Evolutionary conservation across 2,888 invertebrate genomes (phyloP).

Genomic region (Ligdia adustata): DNA sequence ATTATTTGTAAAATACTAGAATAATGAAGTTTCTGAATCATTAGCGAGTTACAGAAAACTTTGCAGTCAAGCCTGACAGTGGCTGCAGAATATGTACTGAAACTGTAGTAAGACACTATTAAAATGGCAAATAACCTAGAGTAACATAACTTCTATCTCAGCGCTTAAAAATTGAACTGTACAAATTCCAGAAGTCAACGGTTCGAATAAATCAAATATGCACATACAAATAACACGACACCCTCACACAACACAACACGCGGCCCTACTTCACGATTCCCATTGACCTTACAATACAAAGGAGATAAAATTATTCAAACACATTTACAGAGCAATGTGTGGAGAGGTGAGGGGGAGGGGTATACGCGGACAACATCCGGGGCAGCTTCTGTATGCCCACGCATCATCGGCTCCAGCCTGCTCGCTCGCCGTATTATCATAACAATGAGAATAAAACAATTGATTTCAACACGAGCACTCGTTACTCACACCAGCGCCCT

Average conservation of each 20-base stretch:
- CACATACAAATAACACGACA: conserved; percentile 2
- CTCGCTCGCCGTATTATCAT: conserved; percentile 24
- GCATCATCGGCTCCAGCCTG: conserved; percentile 28
- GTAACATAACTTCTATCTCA: too few relatives aligned
- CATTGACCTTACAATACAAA: conserved; percentile 21
- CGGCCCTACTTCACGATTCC: conserved; percentile 16
- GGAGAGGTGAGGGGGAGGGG: neutral
- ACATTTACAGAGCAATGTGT: conserved; percentile 11
- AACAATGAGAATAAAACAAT: conserved; percentile 36
- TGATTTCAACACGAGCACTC: conserved; percentile 15
- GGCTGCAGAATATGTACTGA: too few relatives aligned
- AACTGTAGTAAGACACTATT: too few relatives aligned
- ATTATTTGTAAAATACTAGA: too few relatives aligned
- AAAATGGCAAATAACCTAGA: too few relatives aligned
- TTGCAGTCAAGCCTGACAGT: too few relatives aligned
- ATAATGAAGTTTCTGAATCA: too few relatives aligned
- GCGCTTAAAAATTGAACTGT: too few relatives aligned
- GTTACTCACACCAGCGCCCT: conserved; percentile 10
- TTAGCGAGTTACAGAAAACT: too few relatives aligned
- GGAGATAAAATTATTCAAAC: conserved; percentile 21
- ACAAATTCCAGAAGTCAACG: neutral
- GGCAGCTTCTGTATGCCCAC: conserved; percentile 30
- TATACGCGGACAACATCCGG: conserved; percentile 22
- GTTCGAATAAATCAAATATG: neutral
- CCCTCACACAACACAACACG: conserved; percentile 2